Conservation (phyloP, 2,888 invertebrate genomes). For the Julus scanicus region DNA sequence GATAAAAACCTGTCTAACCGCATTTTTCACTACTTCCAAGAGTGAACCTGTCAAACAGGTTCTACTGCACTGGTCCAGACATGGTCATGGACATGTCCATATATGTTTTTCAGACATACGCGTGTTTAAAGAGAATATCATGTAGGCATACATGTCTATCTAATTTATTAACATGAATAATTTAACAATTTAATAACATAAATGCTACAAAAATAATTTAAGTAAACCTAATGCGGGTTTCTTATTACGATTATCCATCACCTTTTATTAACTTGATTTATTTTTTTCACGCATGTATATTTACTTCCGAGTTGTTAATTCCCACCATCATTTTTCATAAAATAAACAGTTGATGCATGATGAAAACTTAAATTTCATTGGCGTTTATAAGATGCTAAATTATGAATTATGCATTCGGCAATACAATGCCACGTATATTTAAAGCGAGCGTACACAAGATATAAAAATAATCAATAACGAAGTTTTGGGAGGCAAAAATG, state of each 20-base stretch:
- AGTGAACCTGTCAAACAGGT: no score
- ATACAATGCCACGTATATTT: neutral
- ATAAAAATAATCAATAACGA: conserved; percentile 41
- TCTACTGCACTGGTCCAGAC: no score
- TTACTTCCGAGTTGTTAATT: neutral
- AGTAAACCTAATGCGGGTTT: neutral
- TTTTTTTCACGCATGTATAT: neutral
- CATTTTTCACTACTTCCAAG: no score
- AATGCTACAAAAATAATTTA: neutral
- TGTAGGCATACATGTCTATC: no score
- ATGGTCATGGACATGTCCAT: no score
- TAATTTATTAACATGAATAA: no score
- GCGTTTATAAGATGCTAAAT: neutral
- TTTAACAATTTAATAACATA: no score
- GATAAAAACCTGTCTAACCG: no score
- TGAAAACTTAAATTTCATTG: conserved; percentile 3
- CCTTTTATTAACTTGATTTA: neutral
- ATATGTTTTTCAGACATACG: no score
- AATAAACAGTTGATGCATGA: conserved; percentile 14
- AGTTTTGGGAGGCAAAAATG: neutral
- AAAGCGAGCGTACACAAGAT: neutral
- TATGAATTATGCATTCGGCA: conserved; percentile 20
- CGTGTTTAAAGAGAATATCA: no score
- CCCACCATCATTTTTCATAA: conserved; percentile 18
- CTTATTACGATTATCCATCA: conserved; percentile 12